Percentiles rank a stretch among this genome's conserved stretches.
Conservation (phyloP, 2,888 invertebrate species). For the Thecocarcelia acutangulata region DNA sequence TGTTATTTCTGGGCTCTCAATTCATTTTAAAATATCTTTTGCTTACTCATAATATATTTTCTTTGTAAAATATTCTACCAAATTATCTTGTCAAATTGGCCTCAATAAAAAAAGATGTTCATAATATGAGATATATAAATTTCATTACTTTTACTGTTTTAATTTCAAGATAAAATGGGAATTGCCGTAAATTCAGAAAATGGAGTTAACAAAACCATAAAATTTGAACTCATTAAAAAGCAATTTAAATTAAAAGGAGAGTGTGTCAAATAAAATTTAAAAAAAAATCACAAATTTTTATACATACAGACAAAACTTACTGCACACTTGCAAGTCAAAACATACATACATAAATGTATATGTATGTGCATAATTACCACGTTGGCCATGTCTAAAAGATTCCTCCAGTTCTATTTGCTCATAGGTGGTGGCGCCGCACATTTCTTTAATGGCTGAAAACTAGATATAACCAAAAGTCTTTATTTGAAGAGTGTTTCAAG, state of each 20-base stretch:
- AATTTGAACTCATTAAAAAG: conserved; percentile 58
- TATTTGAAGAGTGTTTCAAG: too few species aligned
- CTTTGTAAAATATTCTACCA: not conserved
- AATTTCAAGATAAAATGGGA: conserved; percentile 52
- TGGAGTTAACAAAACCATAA: conserved; percentile 46
- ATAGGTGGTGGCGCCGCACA: too few species aligned
- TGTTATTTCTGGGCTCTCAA: too few species aligned
- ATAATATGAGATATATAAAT: conserved; percentile 41
- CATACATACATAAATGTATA: not conserved
- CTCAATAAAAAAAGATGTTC: not conserved
- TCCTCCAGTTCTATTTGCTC: too few species aligned
- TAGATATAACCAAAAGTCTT: too few species aligned
- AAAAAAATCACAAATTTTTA: not conserved
- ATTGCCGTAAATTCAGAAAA: conserved; percentile 44
- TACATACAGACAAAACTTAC: not conserved
- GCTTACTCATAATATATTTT: not conserved
- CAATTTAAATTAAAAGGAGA: conserved; percentile 61
- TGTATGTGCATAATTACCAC: not conserved
- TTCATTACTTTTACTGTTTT: conserved; percentile 29
- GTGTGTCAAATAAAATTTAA: conserved; percentile 48
- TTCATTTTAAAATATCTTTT: too few species aligned
- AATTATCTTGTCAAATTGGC: conserved; percentile 27
- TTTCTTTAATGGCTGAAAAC: too few species aligned
- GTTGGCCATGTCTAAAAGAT: too few species aligned
- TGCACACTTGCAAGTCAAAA: too few species aligned